Evolutionary conservation across 2,888 invertebrate species (phyloP).

Genomic region (Eudasyphora cyanicolor): DNA sequence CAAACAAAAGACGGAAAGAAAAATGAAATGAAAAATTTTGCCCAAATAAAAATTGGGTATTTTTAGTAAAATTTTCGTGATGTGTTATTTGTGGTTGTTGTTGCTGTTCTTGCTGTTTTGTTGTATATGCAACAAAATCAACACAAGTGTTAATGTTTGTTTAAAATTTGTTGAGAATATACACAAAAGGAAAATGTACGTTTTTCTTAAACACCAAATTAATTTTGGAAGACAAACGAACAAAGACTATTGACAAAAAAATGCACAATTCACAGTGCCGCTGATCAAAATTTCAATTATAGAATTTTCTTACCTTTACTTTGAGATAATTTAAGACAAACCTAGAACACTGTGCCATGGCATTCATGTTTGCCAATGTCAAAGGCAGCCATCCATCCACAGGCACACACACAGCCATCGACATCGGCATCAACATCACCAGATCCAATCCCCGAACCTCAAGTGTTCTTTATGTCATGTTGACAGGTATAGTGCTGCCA

Average conservation of each 20-base stretch:
- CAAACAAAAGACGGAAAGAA: slow-evolving; percentile 32
- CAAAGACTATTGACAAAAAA: not conserved
- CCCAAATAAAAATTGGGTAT: slow-evolving; percentile 29
- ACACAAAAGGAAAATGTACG: slow-evolving; percentile 24
- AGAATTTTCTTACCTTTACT: too few species aligned
- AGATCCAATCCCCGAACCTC: not conserved
- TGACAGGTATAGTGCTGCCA: slow-evolving; percentile 30
- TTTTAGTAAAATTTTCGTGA: slow-evolving; percentile 11
- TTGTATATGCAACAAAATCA: slow-evolving; percentile 54
- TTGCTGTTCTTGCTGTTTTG: too few species aligned
- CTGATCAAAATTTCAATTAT: not conserved
- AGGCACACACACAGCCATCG: not conserved
- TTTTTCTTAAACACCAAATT: not conserved
- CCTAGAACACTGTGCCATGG: slow-evolving; percentile 4
- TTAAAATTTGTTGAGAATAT: slow-evolving; percentile 36
- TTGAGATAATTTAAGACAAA: not conserved
- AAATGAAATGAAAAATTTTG: slow-evolving; percentile 34
- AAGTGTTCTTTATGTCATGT: slow-evolving; percentile 44
- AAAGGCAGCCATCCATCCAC: slow-evolving; percentile 2
- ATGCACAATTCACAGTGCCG: slow-evolving; percentile 27
- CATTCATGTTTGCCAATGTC: slow-evolving; percentile 19
- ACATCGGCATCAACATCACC: too few species aligned
- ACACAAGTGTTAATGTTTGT: slow-evolving; percentile 65
- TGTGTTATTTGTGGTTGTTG: not conserved
- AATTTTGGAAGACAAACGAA: not conserved